Conservation (phyloP, 1,140 invertebrate genomes). For the Drosophila yakuba region DNA sequence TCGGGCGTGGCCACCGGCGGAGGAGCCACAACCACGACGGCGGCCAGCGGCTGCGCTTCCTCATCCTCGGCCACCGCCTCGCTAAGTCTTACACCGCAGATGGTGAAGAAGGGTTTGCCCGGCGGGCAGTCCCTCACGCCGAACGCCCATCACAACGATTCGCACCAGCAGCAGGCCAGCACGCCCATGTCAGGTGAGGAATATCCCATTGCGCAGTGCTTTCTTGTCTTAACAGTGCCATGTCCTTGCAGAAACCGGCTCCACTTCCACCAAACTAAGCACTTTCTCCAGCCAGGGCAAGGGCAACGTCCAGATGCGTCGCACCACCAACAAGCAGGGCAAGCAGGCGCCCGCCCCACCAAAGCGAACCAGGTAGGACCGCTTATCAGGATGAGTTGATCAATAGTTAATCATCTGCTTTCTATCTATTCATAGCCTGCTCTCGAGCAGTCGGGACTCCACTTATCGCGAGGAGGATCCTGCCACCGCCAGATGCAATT, state of each 20-base stretch:
- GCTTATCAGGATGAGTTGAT: not conserved
- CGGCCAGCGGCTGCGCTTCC: slow-evolving; percentile 53
- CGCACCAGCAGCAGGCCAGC: slow-evolving; percentile 70
- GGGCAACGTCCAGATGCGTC: slow-evolving; percentile 92
- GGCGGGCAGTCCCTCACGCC: slow-evolving; percentile 48
- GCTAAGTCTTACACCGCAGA: slow-evolving; percentile 87
- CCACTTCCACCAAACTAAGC: slow-evolving; percentile 87
- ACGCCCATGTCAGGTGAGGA: slow-evolving; percentile 83
- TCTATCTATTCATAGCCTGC: slow-evolving; percentile 86
- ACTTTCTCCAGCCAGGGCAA: slow-evolving; percentile 88
- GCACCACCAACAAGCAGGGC: slow-evolving; percentile 94
- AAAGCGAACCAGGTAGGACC: slow-evolving; percentile 93
- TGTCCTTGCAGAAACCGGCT: slow-evolving; percentile 85
- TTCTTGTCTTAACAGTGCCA: not conserved
- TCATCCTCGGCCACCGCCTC: slow-evolving; percentile 84
- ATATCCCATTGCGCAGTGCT: not conserved
- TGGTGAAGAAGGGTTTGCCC: slow-evolving; percentile 90
- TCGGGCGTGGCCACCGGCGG: slow-evolving; percentile 20
- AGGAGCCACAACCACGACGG: slow-evolving; percentile 28
- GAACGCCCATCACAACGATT: slow-evolving; percentile 63
- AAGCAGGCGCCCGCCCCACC: slow-evolving; percentile 97
- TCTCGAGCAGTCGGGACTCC: slow-evolving; percentile 89
- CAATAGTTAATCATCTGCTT: not conserved
- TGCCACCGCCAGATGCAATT: slow-evolving; percentile 45
- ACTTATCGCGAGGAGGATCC: slow-evolving; percentile 83